phyloP scores from a whole-genome alignment of 2,888 invertebrate species.

The Encarsia formosa region DNA sequence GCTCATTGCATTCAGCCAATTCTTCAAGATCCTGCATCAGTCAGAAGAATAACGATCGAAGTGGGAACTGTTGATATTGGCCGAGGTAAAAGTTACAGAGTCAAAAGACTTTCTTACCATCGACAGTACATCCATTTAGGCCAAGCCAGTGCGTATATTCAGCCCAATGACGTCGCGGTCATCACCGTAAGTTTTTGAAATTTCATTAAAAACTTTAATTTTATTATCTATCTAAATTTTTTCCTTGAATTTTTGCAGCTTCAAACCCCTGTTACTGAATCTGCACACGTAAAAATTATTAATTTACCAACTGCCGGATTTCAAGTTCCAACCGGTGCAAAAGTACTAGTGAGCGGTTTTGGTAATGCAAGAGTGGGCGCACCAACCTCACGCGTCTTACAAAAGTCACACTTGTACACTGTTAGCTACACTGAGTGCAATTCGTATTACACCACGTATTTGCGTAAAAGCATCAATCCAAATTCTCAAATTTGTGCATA shows the following conservation, averaged over 20 bases:
- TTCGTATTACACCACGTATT: background rate
- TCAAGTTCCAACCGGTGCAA: background rate
- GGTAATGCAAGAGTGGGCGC: background rate
- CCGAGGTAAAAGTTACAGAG: background rate
- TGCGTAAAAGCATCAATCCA: background rate
- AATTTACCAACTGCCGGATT: background rate
- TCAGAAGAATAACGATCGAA: background rate
- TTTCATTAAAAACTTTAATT: background rate
- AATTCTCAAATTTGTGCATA: background rate
- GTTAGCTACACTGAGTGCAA: background rate
- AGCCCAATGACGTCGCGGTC: slow-evolving; percentile 13
- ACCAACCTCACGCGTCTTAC: background rate
- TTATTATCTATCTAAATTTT: no score
- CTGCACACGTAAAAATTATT: background rate
- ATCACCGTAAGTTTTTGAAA: slow-evolving; percentile 10
- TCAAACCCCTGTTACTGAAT: background rate
- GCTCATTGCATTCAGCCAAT: background rate
- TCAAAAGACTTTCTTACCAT: background rate
- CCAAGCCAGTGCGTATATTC: background rate
- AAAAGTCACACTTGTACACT: background rate
- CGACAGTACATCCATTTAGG: background rate
- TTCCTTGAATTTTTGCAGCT: background rate
- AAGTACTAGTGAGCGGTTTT: background rate
- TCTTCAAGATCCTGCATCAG: no score
- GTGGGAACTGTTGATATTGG: background rate